Evolutionary conservation across 2,888 invertebrate genomes (phyloP).

Genomic region (Choristoneura rosaceana): DNA sequence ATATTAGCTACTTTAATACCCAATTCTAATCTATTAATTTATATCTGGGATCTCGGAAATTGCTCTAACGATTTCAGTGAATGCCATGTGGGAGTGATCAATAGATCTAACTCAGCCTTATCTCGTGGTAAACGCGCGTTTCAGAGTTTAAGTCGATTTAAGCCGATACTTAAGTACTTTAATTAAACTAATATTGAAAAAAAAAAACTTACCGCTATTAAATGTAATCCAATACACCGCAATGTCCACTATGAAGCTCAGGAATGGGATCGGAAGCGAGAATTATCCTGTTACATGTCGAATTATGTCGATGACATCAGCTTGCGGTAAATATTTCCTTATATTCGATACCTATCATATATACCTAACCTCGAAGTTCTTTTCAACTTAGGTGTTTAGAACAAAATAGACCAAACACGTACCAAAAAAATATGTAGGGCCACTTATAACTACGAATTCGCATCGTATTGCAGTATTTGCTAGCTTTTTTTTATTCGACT

Average conservation of each 20-base stretch:
- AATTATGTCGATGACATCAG: constrained; percentile 8
- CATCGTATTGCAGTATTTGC: too few species aligned
- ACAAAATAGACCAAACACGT: neutral
- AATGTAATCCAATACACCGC: constrained; percentile 1
- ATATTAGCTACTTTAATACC: too few species aligned
- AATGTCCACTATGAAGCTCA: neutral
- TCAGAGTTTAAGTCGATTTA: too few species aligned
- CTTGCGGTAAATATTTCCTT: neutral
- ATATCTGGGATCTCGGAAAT: too few species aligned
- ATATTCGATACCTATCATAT: neutral
- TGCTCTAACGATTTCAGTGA: too few species aligned
- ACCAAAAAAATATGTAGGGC: too few species aligned
- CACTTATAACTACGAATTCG: too few species aligned
- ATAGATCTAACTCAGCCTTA: too few species aligned
- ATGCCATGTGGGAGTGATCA: too few species aligned
- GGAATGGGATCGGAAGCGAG: neutral
- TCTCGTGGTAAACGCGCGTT: too few species aligned
- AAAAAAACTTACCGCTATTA: constrained; percentile 4
- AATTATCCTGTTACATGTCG: constrained; percentile 12
- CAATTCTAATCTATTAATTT: too few species aligned
- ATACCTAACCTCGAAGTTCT: neutral
- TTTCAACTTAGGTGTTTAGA: neutral
- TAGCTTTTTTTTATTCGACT: too few species aligned
- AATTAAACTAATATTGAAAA: neutral
- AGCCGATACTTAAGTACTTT: neutral